A percentile compares a stretch with the other conserved stretches of the same genome.
These are phyloP conservation scores for Zoroaster sp. DNA, from an alignment of 53 echinoderm and acorn worm genomes.

Conservation along the genomic window DNA sequence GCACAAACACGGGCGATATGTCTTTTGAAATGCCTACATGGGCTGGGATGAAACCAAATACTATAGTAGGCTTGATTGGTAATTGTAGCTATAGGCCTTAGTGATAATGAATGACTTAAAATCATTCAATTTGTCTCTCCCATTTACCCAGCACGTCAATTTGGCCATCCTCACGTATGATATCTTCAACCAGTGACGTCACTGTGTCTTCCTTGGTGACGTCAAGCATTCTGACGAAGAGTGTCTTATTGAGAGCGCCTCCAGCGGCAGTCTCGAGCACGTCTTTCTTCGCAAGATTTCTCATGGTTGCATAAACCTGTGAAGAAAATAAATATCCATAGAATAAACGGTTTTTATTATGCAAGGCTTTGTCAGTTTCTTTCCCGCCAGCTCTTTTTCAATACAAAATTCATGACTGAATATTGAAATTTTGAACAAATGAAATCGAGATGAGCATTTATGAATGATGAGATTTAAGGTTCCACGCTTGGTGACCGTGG, in stretches of 20 bases:
- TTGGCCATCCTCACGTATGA: conserved; percentile 51
- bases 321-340: neutral
- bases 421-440: neutral
- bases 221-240: conserved; percentile 62
- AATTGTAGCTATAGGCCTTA: neutral
- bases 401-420: neutral
- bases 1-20: neutral
- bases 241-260: conserved; percentile 61
- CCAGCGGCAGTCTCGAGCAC: conserved; percentile 62
- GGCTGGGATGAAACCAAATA: neutral
- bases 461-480: too few relatives aligned
- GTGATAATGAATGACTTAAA: neutral
- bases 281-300: conserved; percentile 59
- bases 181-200: conserved; percentile 32
- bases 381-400: neutral
- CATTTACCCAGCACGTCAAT: conserved; percentile 61
- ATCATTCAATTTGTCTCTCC: neutral
- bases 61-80: neutral
- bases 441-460: too few relatives aligned
- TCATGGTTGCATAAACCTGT: conserved; percentile 73
- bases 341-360: too few relatives aligned
- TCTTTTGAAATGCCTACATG: too few relatives aligned
- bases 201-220: conserved; percentile 59
- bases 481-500: too few relatives aligned
- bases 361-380: neutral